Conservation (phyloP, 1,140 invertebrate species). For the Neodiprion lecontei region DNA sequence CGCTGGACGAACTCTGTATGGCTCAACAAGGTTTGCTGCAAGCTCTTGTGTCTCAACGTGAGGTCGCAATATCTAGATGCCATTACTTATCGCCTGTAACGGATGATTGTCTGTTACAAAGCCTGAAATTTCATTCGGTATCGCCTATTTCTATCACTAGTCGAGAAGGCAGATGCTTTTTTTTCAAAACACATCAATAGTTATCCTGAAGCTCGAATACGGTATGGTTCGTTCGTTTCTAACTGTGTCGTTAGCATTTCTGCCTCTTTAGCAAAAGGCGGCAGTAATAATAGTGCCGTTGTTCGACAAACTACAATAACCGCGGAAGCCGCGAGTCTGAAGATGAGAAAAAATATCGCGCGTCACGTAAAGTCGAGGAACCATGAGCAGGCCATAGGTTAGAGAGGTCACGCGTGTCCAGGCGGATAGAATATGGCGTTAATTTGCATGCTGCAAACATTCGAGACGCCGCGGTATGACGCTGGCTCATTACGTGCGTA, state of each 20-base stretch:
- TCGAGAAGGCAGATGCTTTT: no score
- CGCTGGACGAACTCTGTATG: slow-evolving; percentile 26
- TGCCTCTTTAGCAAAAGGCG: neutral
- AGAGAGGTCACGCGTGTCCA: neutral
- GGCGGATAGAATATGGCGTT: neutral
- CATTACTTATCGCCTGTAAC: no score
- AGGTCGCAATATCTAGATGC: no score
- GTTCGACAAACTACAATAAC: neutral
- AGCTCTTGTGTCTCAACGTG: neutral
- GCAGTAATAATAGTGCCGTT: neutral
- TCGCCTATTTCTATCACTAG: no score
- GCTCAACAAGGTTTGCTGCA: slow-evolving; percentile 8
- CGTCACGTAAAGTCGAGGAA: neutral
- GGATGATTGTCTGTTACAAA: no score
- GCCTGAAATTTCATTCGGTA: no score
- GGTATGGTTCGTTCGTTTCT: neutral
- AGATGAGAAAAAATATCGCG: neutral
- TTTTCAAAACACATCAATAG: no score
- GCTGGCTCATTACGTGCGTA: neutral
- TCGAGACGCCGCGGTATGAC: neutral
- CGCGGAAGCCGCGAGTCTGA: neutral
- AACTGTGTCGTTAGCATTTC: neutral
- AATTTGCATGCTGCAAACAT: slow-evolving; percentile 4
- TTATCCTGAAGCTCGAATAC: no score
- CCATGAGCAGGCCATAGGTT: neutral